Evolutionary conservation across 1,140 invertebrate species (phyloP).

Genomic region (Archegozetes longisetosus): DNA sequence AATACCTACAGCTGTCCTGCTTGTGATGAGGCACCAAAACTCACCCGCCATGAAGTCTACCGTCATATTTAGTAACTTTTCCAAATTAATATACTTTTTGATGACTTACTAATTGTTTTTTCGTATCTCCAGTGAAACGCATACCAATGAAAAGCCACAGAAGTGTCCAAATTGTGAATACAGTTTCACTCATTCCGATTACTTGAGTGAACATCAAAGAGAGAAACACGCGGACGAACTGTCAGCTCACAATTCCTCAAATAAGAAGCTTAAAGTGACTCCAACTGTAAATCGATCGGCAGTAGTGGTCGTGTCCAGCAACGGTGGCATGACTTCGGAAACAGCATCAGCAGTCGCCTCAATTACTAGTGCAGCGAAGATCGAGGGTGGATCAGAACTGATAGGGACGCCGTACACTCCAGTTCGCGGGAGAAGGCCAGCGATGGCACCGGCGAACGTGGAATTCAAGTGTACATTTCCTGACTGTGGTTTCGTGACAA

Average conservation of each 20-base stretch:
- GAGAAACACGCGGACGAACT: conserved; percentile 20
- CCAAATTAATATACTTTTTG: neutral
- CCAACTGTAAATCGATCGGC: neutral
- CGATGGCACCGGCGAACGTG: neutral
- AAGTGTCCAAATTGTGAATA: conserved; percentile 47
- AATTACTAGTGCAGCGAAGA: neutral
- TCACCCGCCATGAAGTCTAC: conserved; percentile 11
- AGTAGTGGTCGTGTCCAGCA: neutral
- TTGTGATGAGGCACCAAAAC: neutral
- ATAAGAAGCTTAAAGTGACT: neutral
- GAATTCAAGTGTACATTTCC: conserved; percentile 12
- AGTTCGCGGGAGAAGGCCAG: neutral
- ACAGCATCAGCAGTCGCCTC: neutral
- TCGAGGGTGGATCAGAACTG: neutral
- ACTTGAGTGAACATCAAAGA: conserved; percentile 24
- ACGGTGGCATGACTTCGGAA: neutral
- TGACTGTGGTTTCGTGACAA: conserved; percentile 8
- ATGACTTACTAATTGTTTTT: no score
- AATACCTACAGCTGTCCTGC: conserved; percentile 9
- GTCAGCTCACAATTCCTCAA: conserved; percentile 29
- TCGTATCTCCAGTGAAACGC: conserved; percentile 21
- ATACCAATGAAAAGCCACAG: conserved; percentile 35
- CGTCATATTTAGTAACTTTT: conserved; percentile 14
- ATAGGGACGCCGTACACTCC: neutral
- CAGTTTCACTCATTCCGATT: conserved; percentile 41